Percentiles rank a stretch among this genome's conserved stretches.
phyloP scores from a whole-genome alignment of 2,797 vertebrate species.

The Tragopan temminckii region DNA sequence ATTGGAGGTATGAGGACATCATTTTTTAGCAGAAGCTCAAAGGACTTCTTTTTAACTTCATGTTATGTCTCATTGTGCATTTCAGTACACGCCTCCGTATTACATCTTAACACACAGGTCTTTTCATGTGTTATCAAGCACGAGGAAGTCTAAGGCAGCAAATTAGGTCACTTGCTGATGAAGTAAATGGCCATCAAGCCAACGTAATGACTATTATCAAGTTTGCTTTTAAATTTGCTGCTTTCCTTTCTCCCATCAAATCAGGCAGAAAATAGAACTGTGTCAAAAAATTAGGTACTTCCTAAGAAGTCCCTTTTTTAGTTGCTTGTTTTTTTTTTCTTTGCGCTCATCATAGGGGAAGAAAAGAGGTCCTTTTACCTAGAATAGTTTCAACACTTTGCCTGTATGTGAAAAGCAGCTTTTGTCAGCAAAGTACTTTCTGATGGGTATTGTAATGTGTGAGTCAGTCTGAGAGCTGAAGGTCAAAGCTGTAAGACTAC shows the following conservation, averaged over 20 bases:
- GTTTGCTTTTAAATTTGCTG: constrained; percentile 49
- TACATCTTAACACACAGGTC: constrained; percentile 64
- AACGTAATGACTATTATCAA: constrained; percentile 44
- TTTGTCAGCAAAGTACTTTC: constrained; percentile 72
- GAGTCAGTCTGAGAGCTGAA: constrained; percentile 39
- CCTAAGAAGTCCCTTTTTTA: constrained; percentile 47
- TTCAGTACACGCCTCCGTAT: no score
- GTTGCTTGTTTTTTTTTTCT: constrained; percentile 41
- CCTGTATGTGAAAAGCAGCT: constrained; percentile 19
- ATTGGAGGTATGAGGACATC: constrained; percentile 66
- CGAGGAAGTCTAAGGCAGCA: neutral
- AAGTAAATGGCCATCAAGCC: constrained; percentile 59
- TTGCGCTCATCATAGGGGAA: constrained; percentile 33
- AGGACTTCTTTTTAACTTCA: constrained; percentile 7
- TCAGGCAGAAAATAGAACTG: constrained; percentile 53
- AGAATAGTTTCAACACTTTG: constrained; percentile 46
- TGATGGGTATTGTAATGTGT: constrained; percentile 41
- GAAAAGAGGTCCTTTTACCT: constrained; percentile 20
- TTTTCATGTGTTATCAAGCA: constrained; percentile 39
- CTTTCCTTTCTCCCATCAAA: constrained; percentile 31
- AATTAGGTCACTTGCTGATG: neutral
- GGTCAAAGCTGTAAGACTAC: constrained; percentile 45
- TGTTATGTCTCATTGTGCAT: constrained; percentile 70
- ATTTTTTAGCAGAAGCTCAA: constrained; percentile 58
- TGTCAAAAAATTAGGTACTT: constrained; percentile 64